Base-by-base conservation (phyloP, 2,888 invertebrate genomes). In the Craniophora ligustri region DNA sequence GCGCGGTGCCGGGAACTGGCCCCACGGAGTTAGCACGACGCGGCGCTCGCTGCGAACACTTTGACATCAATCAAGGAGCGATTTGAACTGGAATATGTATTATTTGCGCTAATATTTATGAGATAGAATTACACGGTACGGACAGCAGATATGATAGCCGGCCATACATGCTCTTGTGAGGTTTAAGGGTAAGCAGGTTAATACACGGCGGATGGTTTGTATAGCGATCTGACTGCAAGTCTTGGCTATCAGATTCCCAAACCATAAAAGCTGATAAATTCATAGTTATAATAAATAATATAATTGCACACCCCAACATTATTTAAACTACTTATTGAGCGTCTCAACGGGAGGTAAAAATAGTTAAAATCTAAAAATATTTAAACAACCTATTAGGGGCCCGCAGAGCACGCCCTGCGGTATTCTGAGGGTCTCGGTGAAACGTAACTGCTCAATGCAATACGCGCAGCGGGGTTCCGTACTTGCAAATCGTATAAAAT, bases 351-450 rank as follows among this genome's bases (percentile, higher is more conserved):
- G 83, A 49, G 75, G 68, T 65, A 55, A 46, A 45, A 62, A 75
- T 60, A 69, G 76, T 79, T 72, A 71, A 63, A 72, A 72, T 71
- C 47, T 1, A 11, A 68, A 65, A 69, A 65, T 61, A 58, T 72
- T 75, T 72, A 84, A 85, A 85, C 82, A 79, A 82, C 79, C 48
- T 65, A 74, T 72, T 85, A 80, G 86, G 79, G 76, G 67, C 84
- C 87, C 83, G 86, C 83, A 77, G 88, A 85, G 91, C 49, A 85
- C 90, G 88, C 89, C 91, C 88, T 92, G 91, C 70, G 91, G 91
- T 91, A 81, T 74, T 64, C 41, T 61, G 63, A 76, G 76, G 79
- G 66, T 53, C 71, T 49, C 34, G n/a, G 30, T 48, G 23, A 23
- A 57, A 53, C 69, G 69, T 70, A 79, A 76, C 79, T 75, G 79